Conservation (phyloP, 2,888 invertebrate species). For the Brachypalpus laphriformis region DNA sequence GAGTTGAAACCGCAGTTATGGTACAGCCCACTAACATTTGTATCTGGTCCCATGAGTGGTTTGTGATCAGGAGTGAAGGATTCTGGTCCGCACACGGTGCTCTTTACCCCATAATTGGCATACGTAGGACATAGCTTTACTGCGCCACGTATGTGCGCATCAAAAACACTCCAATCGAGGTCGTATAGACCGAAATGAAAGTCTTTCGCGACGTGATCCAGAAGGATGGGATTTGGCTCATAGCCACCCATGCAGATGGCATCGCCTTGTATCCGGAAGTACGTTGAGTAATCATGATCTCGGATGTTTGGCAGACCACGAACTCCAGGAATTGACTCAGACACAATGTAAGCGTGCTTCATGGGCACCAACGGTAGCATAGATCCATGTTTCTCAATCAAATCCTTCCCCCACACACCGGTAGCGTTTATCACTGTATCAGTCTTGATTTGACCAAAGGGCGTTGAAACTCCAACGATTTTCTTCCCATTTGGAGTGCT, state of each 20-base stretch:
- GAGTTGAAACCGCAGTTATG: conserved; percentile 96
- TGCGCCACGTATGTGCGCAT: conserved; percentile 89
- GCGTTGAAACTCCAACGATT: conserved; percentile 90
- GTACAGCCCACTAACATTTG: conserved; percentile 87
- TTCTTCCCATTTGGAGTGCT: conserved; percentile 84
- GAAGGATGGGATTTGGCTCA: conserved; percentile 91
- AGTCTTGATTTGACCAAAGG: conserved; percentile 88
- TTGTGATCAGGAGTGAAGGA: conserved; percentile 96
- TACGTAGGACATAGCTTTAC: conserved; percentile 89
- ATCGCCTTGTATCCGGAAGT: conserved; percentile 93
- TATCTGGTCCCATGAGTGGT: conserved; percentile 92
- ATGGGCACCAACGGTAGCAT: conserved; percentile 91
- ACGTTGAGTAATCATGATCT: conserved; percentile 93
- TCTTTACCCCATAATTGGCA: conserved; percentile 90
- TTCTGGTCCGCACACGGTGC: conserved; percentile 95
- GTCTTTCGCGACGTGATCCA: conserved; percentile 90
- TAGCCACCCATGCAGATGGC: conserved; percentile 94
- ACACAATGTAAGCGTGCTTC: conserved; percentile 94
- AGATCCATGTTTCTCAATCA: conserved; percentile 83
- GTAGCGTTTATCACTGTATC: conserved; percentile 89
- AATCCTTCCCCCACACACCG: conserved; percentile 91
- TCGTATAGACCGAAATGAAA: conserved; percentile 94
- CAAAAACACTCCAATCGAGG: conserved; percentile 93
- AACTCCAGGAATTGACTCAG: conserved; percentile 90
- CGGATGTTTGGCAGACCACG: conserved; percentile 91